A percentile compares a stretch with the other conserved stretches of the same genome.
Evolutionary conservation across 2,113 vertebrate species (phyloP).

Genomic region (Poeciliopsis turrubarensis): DNA sequence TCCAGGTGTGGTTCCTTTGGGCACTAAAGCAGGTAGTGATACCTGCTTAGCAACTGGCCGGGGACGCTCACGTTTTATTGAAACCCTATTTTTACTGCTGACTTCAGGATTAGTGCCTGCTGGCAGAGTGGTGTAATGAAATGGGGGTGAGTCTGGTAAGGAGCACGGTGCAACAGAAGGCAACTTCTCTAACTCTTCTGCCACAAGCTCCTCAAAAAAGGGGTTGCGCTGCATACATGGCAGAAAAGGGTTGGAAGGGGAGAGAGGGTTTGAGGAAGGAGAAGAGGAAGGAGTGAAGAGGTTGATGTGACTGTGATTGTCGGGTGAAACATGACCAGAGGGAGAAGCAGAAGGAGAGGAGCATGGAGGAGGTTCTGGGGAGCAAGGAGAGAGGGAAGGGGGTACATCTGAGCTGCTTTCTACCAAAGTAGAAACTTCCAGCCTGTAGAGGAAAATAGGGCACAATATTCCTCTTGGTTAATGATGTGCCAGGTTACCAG

Average conservation of each 20-base stretch:
- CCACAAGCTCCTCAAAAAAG: slow-evolving; percentile 92
- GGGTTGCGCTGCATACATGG: slow-evolving; percentile 87
- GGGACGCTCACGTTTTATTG: slow-evolving; percentile 71
- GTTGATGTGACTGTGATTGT: slow-evolving; percentile 67
- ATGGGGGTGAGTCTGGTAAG: slow-evolving; percentile 73
- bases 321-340: slow-evolving; percentile 63
- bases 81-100: slow-evolving; percentile 40
- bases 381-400: slow-evolving; percentile 79
- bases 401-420: slow-evolving; percentile 91
- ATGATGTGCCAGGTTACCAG: slow-evolving; percentile 71
- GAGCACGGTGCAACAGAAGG: slow-evolving; percentile 85
- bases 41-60: slow-evolving; percentile 75
- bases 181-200: slow-evolving; percentile 87
- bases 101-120: slow-evolving; percentile 66
- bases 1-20: slow-evolving; percentile 38
- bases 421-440: slow-evolving; percentile 98
- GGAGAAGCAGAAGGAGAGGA: slow-evolving; percentile 72
- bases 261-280: slow-evolving; percentile 73
- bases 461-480: slow-evolving; percentile 93
- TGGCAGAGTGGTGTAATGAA: slow-evolving; percentile 70
- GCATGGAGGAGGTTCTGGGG: slow-evolving; percentile 68
- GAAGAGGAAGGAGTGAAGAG: slow-evolving; percentile 69
- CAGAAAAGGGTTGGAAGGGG: slow-evolving; percentile 89
- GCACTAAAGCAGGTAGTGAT: slow-evolving; percentile 73
- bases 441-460: slow-evolving; percentile 95